Evolutionary conservation across 37 sponge, comb jelly and placozoan genomes (phyloP), one percentile per base, ranked within the genome.

Genomic region (Mnemiopsis leidyi): DNA sequence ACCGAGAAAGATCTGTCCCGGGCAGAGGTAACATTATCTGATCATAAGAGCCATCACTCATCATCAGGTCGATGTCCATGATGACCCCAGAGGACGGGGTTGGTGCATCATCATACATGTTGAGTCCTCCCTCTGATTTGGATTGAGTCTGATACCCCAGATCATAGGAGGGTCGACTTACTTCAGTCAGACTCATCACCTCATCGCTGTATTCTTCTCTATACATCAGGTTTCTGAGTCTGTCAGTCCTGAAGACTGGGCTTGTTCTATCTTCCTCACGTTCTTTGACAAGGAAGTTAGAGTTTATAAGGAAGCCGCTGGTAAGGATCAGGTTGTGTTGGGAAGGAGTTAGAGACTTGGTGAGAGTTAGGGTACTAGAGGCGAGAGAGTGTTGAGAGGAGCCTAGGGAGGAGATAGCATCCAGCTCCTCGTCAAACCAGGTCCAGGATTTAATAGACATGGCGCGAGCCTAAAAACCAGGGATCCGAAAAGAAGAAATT

Each of bases 361-460:
- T 71, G 75, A 71, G 25, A 28, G 75, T 71, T 13, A 71, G 75
- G 30, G 75, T 71, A 25, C 75, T 71, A 25, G 75, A 71, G 25
- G 75, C 75, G 2, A 71, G 75, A 25, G 75, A 71, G 30, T 5
- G 25, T 23, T 18, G 75, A 71, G 30, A 29, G 75, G 75, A 29
- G 75, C 30, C 75, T 5, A 71, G 75, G 75, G 25, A n/a, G 25
- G 75, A 71, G 30, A 71, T 71, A n/a, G 75, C 75, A 71, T 71
- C 75, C n/a, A 71, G 30, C n/a, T 71, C 75, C n/a, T 28, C 30
- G 75, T 71, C 75, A 71, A 71, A 71, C 75, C 75, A 71, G 5
- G 75, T 71, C 75, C 75, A 71, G 30, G 75, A 71, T 71, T 71
- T 71, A 23, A 71, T 28, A 5, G 75, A 71, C 75, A 71, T 71